Evolutionary conservation across 2,888 invertebrate species (phyloP), one percentile per base, ranked within the genome.

Genomic region (Melipona beecheii): DNA sequence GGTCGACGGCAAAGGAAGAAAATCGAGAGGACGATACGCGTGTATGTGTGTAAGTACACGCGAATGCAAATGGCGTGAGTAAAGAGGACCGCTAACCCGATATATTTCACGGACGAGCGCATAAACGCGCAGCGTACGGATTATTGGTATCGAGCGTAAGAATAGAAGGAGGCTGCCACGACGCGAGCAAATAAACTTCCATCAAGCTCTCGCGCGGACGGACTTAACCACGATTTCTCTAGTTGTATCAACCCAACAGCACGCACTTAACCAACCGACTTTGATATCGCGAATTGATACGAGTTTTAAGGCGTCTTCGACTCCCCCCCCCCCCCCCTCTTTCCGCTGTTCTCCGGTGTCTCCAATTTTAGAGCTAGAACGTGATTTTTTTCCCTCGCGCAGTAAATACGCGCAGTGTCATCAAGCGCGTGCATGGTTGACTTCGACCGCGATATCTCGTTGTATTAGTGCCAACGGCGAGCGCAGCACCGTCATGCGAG

Each of bases 391-490:
- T 36, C 21, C 58, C 76, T 13, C 6, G 19, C 19, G 43, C 19
- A 19, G 60, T 73, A 75, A 4, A 31, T 4, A 78, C 56, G 69
- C 43, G 66, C 75, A 68, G 78, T 78, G 79, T 86, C 87, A 69
- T 87, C 87, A 78, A 78, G 54, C 78, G 65, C 50, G 43, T 56
- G 79, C 62, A 31, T 75, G 66, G 70, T 75, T 66, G 83, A 78
- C 85, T 85, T 11, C 69, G 80, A 36, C 71, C 83, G 85, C 75
- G 89, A 89, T 86, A 89, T 87, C 90, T 86, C 78, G 86, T 86
- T 85, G 85, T 84, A 83, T 84, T 89, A 90, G 88, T 87, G 87
- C 87, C 89, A 89, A 89, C 85, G 90, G 90, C 87, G 56, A 81
- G 72, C 77, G 68, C 79, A 70, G 75, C 75, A 77, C 76, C 78